phyloP scores from a whole-genome alignment of 2,113 vertebrate species.

The Ailurus styani region DNA sequence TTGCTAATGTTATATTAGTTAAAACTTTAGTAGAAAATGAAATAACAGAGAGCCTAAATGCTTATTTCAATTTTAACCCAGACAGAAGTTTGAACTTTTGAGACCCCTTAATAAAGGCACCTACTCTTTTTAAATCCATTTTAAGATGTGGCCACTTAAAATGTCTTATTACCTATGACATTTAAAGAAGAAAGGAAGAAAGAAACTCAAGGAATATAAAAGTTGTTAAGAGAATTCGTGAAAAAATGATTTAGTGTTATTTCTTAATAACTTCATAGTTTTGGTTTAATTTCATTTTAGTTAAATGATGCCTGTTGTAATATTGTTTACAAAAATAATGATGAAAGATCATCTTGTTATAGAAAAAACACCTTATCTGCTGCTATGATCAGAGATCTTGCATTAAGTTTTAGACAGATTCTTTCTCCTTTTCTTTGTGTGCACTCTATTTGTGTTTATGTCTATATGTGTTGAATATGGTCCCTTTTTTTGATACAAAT shows the following conservation, averaged over 20 bases:
- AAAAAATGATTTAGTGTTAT: background rate
- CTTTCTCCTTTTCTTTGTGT: background rate
- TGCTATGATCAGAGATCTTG: background rate
- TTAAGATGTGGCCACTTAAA: background rate
- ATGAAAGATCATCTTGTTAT: background rate
- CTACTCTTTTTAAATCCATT: background rate
- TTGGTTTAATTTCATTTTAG: constrained; percentile 30
- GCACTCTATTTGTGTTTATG: background rate
- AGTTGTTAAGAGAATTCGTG: background rate
- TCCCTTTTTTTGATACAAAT: background rate
- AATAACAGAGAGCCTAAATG: background rate
- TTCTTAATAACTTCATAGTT: background rate
- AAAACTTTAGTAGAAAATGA: constrained; percentile 38
- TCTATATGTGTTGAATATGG: background rate
- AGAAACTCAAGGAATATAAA: background rate
- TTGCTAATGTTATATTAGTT: constrained; percentile 39
- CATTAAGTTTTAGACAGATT: background rate
- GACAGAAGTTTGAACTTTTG: constrained; percentile 28
- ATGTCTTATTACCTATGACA: background rate
- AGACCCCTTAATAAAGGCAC: background rate
- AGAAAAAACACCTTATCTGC: background rate
- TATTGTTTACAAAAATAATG: background rate
- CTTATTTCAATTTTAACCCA: constrained; percentile 34
- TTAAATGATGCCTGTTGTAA: background rate
- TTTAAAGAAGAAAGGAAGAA: background rate